Evolutionary conservation across 53 echinoderm and acorn worm genomes (phyloP).

Genomic region (Echinarachnius parma): DNA sequence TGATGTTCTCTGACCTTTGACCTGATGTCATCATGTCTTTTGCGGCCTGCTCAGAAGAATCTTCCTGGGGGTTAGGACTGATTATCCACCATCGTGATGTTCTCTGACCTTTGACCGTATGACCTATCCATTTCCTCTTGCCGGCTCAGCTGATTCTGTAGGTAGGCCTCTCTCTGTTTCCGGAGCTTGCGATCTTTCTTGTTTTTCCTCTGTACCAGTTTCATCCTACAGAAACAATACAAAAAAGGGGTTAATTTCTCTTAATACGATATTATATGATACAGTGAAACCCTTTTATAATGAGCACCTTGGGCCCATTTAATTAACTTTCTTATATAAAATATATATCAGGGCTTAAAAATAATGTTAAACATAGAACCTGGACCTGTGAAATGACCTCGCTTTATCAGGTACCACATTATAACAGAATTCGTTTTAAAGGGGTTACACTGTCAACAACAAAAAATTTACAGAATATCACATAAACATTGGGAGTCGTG

Average conservation of each 20-base stretch:
- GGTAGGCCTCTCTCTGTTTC: slow-evolving; percentile 73
- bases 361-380: too few species aligned
- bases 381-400: too few species aligned
- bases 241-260: not conserved
- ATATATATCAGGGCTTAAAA: too few species aligned
- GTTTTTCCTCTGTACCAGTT: slow-evolving; percentile 47
- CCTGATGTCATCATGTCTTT: not conserved
- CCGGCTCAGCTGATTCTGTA: slow-evolving; percentile 55
- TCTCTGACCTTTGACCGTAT: slow-evolving; percentile 17
- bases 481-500: too few species aligned
- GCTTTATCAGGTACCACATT: too few species aligned
- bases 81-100: not conserved
- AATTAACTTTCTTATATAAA: too few species aligned
- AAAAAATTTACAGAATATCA: too few species aligned
- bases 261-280: too few species aligned
- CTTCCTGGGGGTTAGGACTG: not conserved
- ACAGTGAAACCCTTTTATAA: too few species aligned
- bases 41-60: slow-evolving; percentile 7
- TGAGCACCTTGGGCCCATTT: too few species aligned
- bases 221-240: slow-evolving; percentile 40
- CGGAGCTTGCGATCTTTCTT: slow-evolving; percentile 63
- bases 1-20: not conserved
- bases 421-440: too few species aligned
- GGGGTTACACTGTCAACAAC: too few species aligned
- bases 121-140: not conserved